These are phyloP conservation scores for Nebria ingens DNA, from an alignment of 1,140 invertebrate species.

Conservation along the genomic window DNA sequence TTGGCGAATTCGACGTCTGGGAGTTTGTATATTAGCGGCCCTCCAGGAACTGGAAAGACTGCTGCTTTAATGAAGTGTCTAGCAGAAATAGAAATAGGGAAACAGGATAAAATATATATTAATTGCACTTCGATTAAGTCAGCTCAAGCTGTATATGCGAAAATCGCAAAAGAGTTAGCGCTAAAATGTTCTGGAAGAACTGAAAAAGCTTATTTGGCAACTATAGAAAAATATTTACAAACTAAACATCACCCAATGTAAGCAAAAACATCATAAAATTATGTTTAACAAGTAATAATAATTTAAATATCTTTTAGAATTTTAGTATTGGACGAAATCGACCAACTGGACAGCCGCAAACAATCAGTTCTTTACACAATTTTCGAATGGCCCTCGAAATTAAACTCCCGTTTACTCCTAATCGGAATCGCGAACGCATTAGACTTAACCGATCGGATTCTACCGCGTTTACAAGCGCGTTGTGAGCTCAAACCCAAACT, in stretches of 20 bases:
- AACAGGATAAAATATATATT: conserved; percentile 39
- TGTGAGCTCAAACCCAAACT: conserved; percentile 59
- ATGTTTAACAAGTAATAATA: background rate
- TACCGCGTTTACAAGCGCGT: conserved; percentile 73
- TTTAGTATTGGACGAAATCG: conserved; percentile 92
- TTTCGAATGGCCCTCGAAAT: conserved; percentile 82
- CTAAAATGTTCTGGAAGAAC: conserved; percentile 39
- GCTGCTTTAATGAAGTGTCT: conserved; percentile 70
- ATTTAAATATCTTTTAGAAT: conserved; percentile 47
- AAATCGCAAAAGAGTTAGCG: conserved; percentile 55
- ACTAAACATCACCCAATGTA: conserved; percentile 54
- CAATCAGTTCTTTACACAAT: conserved; percentile 86
- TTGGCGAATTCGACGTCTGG: conserved; percentile 56
- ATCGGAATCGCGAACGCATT: conserved; percentile 94
- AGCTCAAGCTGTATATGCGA: conserved; percentile 57
- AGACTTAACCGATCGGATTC: conserved; percentile 83
- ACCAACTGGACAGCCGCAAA: conserved; percentile 74
- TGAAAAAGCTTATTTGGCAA: conserved; percentile 47
- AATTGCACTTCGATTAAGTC: conserved; percentile 77
- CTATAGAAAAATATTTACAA: conserved; percentile 55
- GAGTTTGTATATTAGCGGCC: conserved; percentile 87
- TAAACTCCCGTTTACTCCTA: conserved; percentile 62
- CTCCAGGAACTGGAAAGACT: conserved; percentile 94
- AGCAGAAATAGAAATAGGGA: conserved; percentile 31
- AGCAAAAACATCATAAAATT: too few relatives aligned